Conservation (phyloP, 2,113 vertebrate genomes). For the Xiphias gladius region DNA sequence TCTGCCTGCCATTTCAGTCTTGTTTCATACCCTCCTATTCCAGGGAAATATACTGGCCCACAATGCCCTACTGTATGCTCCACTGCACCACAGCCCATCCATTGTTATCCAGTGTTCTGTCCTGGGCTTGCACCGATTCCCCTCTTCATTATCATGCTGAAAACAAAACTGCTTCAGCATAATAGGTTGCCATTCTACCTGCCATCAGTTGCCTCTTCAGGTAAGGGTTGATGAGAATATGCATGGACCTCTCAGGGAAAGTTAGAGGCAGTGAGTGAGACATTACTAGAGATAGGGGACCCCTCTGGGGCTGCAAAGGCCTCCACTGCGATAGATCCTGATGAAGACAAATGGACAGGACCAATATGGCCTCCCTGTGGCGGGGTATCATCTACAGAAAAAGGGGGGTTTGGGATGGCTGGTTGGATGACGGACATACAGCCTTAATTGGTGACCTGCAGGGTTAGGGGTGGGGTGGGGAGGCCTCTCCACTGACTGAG, state of each 20-base stretch:
- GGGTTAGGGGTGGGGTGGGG: slow-evolving; percentile 72
- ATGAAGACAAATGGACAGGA: slow-evolving; percentile 88
- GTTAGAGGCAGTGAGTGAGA: slow-evolving; percentile 65
- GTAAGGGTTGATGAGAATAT: slow-evolving; percentile 67
- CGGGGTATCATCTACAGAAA: slow-evolving; percentile 75
- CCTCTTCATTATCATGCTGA: slow-evolving; percentile 68
- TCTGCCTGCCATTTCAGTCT: slow-evolving; percentile 69
- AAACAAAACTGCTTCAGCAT: slow-evolving; percentile 59
- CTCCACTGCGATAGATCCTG: slow-evolving; percentile 68
- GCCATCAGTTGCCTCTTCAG: slow-evolving; percentile 61
- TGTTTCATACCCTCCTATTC: slow-evolving; percentile 70
- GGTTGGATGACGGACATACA: slow-evolving; percentile 73
- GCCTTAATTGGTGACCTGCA: slow-evolving; percentile 82
- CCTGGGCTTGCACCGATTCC: slow-evolving; percentile 38
- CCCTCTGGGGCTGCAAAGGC: slow-evolving; percentile 57
- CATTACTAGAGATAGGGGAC: slow-evolving; percentile 40
- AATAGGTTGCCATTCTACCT: slow-evolving; percentile 66
- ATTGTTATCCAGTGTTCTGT: slow-evolving; percentile 39
- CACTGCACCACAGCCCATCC: slow-evolving; percentile 49
- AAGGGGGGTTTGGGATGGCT: slow-evolving; percentile 37
- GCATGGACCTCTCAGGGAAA: slow-evolving; percentile 62
- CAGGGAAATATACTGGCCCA: slow-evolving; percentile 65
- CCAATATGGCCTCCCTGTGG: slow-evolving; percentile 75
- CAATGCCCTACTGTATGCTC: slow-evolving; percentile 63
- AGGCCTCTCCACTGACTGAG: slow-evolving; percentile 73